Percentiles rank a stretch among this genome's conserved stretches.
Conservation (phyloP, 2,797 vertebrate genomes). For the Anableps anableps region DNA sequence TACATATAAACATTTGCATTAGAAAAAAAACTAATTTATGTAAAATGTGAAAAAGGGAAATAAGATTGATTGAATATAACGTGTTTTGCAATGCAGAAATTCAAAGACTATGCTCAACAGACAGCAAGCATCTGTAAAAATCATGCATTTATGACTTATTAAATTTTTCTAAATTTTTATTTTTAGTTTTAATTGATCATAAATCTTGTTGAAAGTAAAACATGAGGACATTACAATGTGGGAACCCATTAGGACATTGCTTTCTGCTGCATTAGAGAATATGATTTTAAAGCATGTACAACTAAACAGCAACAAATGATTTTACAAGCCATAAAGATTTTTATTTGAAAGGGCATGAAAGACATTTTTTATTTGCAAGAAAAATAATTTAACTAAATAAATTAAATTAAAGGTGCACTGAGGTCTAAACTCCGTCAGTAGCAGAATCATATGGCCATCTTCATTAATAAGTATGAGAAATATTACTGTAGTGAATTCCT, state of each 20-base stretch:
- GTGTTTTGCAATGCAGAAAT: not conserved
- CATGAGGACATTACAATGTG: not conserved
- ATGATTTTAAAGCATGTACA: not conserved
- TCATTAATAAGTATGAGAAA: not conserved
- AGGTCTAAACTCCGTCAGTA: not conserved
- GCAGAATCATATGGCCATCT: not conserved
- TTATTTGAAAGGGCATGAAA: not conserved
- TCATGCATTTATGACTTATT: not conserved
- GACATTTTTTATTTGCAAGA: not conserved
- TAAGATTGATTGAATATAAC: not conserved
- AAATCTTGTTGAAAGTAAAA: not conserved
- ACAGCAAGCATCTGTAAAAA: not conserved
- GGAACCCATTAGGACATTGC: not conserved
- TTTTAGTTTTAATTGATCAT: not conserved
- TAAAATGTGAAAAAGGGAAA: not conserved
- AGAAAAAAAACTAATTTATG: not conserved
- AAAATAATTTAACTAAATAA: not conserved
- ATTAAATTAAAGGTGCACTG: not conserved
- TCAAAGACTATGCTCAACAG: not conserved
- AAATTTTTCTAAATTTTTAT: not conserved
- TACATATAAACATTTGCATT: not conserved
- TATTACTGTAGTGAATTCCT: not conserved
- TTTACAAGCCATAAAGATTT: not conserved
- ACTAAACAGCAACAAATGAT: not conserved
- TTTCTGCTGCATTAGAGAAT: not conserved